A percentile compares a stretch with the other conserved stretches of the same genome.
Conservation (phyloP, 1,140 invertebrate genomes). For the Chironomus striatipennis region DNA sequence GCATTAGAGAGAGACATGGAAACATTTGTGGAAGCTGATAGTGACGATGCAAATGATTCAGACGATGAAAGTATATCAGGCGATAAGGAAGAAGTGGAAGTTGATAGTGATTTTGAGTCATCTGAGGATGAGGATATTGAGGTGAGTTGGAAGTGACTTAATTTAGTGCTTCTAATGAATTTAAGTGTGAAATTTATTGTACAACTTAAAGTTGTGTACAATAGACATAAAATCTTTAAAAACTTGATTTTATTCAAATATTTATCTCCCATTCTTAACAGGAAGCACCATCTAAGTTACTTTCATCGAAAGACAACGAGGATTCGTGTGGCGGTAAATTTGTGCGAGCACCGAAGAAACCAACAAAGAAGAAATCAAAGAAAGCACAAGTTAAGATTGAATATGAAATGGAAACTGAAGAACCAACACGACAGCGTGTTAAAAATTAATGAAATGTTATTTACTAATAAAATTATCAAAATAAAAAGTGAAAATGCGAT, state of each 20-base stretch:
- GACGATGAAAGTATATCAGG: constrained; percentile 56
- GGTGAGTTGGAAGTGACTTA: constrained; percentile 40
- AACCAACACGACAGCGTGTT: constrained; percentile 33
- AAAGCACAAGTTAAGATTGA: constrained; percentile 69
- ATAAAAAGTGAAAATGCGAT: not conserved
- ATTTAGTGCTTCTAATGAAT: too few relatives aligned
- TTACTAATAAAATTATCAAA: not conserved
- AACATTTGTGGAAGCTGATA: constrained; percentile 64
- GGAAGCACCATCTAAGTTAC: constrained; percentile 31
- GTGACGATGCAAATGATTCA: constrained; percentile 41
- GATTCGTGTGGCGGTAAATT: constrained; percentile 29
- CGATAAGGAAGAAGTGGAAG: constrained; percentile 46
- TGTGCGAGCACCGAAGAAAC: constrained; percentile 31
- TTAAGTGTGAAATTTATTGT: too few relatives aligned
- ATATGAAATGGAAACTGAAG: constrained; percentile 55
- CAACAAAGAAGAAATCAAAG: constrained; percentile 37
- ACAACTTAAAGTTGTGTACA: too few relatives aligned
- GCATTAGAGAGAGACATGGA: constrained; percentile 47
- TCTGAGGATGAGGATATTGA: constrained; percentile 59
- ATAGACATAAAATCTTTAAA: too few relatives aligned
- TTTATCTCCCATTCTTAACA: constrained; percentile 26
- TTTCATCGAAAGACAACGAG: constrained; percentile 35
- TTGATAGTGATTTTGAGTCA: constrained; percentile 59
- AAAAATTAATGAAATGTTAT: constrained; percentile 5
- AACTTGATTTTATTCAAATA: too few relatives aligned